Evolutionary conservation across 2,113 vertebrate species (phyloP).

Genomic region (Halcyon senegalensis): DNA sequence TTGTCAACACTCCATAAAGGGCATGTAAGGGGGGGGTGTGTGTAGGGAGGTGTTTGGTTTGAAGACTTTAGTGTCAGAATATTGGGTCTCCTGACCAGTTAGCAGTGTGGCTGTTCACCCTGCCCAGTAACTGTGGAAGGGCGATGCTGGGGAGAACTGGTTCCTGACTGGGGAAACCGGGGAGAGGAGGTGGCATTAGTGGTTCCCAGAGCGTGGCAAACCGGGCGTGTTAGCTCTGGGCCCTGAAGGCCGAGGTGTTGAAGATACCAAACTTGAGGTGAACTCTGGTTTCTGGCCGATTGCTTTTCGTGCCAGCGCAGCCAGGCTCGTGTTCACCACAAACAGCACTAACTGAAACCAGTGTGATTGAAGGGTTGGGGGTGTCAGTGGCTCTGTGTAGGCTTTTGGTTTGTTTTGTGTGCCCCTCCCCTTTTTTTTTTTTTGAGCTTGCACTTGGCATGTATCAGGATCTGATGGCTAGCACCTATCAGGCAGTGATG

Average conservation of each 20-base stretch:
- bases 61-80: not conserved
- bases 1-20: accelerated
- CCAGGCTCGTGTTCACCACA: not conserved
- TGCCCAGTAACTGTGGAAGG: not conserved
- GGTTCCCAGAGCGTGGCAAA: not conserved
- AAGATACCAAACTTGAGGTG: not conserved
- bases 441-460: not conserved
- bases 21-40: not conserved
- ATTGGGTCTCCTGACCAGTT: accelerated
- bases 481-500: not conserved
- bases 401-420: no score
- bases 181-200: accelerated
- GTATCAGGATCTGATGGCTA: not conserved
- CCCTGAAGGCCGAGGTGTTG: not conserved
- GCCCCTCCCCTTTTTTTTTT: no score
- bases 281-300: not conserved
- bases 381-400: not conserved
- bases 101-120: not conserved
- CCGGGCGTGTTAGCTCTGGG: not conserved
- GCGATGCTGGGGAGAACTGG: not conserved
- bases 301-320: accelerated
- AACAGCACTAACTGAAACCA: not conserved
- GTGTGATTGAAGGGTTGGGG: not conserved
- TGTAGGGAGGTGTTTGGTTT: not conserved
- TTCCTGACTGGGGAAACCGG: not conserved